A percentile compares a stretch with the other conserved stretches of the same genome.
Evolutionary conservation across 2,797 vertebrate genomes (phyloP).

Genomic region (Pterois miles): DNA sequence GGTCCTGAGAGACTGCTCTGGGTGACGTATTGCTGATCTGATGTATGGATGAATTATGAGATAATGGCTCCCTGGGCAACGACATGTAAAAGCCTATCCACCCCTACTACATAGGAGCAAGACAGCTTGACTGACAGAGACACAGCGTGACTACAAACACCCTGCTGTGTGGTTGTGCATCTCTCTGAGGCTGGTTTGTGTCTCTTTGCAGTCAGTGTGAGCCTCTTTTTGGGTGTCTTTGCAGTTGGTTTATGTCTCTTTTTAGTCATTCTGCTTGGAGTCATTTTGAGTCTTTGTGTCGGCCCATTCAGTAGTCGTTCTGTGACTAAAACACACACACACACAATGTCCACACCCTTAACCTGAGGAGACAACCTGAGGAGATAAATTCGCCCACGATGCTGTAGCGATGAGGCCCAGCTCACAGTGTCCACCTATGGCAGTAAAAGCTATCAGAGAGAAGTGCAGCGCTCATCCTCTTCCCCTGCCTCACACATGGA

Average conservation of each 20-base stretch:
- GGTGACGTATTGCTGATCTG: too few species aligned
- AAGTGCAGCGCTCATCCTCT: neutral
- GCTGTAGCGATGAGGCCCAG: neutral
- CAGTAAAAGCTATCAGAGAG: constrained; percentile 8
- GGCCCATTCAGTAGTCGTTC: neutral
- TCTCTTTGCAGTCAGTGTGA: neutral
- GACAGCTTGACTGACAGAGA: neutral
- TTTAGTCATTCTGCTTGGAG: neutral
- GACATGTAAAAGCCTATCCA: too few species aligned
- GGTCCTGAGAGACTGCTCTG: too few species aligned
- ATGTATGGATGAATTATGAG: too few species aligned
- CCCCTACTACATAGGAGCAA: neutral
- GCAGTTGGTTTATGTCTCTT: neutral
- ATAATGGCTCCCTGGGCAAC: too few species aligned
- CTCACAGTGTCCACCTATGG: neutral
- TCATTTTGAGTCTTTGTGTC: neutral
- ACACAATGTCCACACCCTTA: constrained; percentile 3
- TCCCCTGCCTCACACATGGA: neutral
- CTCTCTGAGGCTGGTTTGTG: neutral
- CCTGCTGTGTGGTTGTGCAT: neutral
- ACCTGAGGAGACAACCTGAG: constrained; percentile 4
- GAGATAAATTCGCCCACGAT: neutral
- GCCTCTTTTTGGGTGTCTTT: neutral
- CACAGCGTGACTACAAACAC: neutral
- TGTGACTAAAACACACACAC: neutral